A percentile compares a stretch with the other conserved stretches of the same genome.
Conservation (phyloP, 37 sponge, comb jelly and placozoan species). For the Haliclona indistincta region DNA sequence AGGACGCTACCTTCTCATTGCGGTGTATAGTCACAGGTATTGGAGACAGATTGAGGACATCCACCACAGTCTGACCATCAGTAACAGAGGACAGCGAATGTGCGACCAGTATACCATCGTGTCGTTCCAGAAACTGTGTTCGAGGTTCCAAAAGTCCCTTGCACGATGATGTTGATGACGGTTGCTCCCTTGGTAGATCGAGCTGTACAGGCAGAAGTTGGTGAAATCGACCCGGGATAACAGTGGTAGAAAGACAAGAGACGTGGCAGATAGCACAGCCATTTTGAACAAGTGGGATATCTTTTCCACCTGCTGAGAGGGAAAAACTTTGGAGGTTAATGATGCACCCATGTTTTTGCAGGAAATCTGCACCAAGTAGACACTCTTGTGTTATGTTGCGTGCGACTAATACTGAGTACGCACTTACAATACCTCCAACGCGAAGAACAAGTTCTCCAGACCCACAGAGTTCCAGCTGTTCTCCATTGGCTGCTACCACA, state of each 20-base stretch:
- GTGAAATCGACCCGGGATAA: background rate
- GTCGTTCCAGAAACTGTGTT: no score
- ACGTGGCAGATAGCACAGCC: slow-evolving; percentile 2
- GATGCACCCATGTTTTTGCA: slow-evolving; percentile 5
- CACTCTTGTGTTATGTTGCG: slow-evolving; percentile 10
- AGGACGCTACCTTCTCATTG: no score
- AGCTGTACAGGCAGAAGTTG: background rate
- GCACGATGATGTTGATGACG: no score
- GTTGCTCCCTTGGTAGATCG: no score
- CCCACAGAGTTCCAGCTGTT: background rate
- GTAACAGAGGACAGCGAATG: no score
- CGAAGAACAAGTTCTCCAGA: background rate
- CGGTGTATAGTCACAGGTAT: no score
- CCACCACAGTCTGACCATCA: no score
- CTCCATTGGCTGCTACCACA: slow-evolving; percentile 8
- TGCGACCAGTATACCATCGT: no score
- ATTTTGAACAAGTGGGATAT: background rate
- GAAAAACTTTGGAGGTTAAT: slow-evolving; percentile 2
- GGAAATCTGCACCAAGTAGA: slow-evolving; percentile 13
- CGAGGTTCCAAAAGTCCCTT: no score
- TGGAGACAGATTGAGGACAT: no score
- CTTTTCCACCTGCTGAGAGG: background rate
- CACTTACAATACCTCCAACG: background rate
- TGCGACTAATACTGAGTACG: slow-evolving; percentile 1
- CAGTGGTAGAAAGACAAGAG: background rate